Base-by-base conservation (phyloP, 2,113 vertebrate genomes). In the Henicopernis longicauda region DNA sequence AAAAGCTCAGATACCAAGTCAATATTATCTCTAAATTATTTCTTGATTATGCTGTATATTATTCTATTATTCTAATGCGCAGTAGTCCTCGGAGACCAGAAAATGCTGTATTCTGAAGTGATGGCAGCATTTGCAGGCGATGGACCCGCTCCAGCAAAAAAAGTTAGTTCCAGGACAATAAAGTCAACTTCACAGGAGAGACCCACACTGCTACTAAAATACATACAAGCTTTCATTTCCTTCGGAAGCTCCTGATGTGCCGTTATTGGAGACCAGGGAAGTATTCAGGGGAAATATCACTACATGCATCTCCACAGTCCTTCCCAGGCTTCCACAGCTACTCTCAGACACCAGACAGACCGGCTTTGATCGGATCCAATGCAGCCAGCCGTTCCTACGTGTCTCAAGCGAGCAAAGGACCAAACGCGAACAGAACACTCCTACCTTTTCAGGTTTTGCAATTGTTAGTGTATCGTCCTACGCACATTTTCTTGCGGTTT, bases 291-390 rank as follows among this genome's bases (percentile, higher is more conserved):
- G 17, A 57, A 57, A 13, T 19, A 36, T 2, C 7, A 4, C 63
- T 54, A n/a, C 4, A 4, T 10, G 16, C 13, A 26, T 26, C 89
- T 50, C 36, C 32, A 31, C 27, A 16, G 67, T 10, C 63, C 10
- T 63, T 50, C 65, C 42, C 27, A 45, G 27, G 58, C 44, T 23
- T 85, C 36, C 36, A 13, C 23, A 31, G 13, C 7, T 16, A 8
- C 36, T 26, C 14, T 26, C 49, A 26, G 49, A 50, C 23, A 52
- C 50, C 57, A 57, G 38, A 26, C 21, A 17, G 66, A 38, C 27
- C 0, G 2, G 45, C 50, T 65, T 52, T 16, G 16, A 15, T 9
- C 16, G 2, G 32, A 44, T 22, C 14, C 54, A 32, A 4, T 0
- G 17, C 40, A 55, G 52, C 27, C 23, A 26, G 50, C 50, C 25